Evolutionary conservation across 2,888 invertebrate genomes (phyloP).

Genomic region (Pogonocherus hispidulus): DNA sequence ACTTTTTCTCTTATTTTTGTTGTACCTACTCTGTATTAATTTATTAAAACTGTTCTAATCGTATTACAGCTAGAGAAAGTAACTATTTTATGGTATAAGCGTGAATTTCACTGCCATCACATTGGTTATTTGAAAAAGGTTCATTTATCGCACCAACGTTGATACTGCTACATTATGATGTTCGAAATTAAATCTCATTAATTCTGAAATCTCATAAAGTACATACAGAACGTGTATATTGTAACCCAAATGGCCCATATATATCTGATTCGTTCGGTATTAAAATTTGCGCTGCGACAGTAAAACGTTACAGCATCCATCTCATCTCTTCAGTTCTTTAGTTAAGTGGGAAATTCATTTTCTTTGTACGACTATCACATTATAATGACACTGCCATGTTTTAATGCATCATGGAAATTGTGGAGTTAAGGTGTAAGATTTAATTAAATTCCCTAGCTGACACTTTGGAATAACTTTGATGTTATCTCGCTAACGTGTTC

Average conservation of each 20-base stretch:
- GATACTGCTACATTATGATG: slow-evolving; percentile 23
- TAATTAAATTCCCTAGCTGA: slow-evolving; percentile 26
- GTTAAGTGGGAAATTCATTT: slow-evolving; percentile 16
- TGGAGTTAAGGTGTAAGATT: slow-evolving; percentile 15
- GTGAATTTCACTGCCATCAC: neutral
- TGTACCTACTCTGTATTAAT: no score
- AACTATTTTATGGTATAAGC: neutral
- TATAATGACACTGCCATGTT: slow-evolving; percentile 13
- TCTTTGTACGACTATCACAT: slow-evolving; percentile 12
- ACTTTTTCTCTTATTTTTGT: no score
- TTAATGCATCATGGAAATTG: slow-evolving; percentile 15
- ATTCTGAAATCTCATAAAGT: slow-evolving; percentile 28
- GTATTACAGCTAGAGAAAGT: neutral
- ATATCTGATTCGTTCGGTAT: slow-evolving; percentile 23
- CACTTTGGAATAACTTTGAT: slow-evolving; percentile 8
- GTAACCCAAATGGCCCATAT: slow-evolving; percentile 14
- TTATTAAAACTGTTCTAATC: no score
- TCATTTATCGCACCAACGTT: neutral
- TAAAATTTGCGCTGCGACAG: slow-evolving; percentile 5
- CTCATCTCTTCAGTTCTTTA: slow-evolving; percentile 14
- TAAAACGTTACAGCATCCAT: slow-evolving; percentile 8
- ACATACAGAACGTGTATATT: neutral
- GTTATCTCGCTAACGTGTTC: neutral
- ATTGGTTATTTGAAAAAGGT: neutral
- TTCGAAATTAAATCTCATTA: slow-evolving; percentile 44